Base-by-base conservation (phyloP, 2,888 invertebrate species). In the Adelphocoris suturalis region DNA sequence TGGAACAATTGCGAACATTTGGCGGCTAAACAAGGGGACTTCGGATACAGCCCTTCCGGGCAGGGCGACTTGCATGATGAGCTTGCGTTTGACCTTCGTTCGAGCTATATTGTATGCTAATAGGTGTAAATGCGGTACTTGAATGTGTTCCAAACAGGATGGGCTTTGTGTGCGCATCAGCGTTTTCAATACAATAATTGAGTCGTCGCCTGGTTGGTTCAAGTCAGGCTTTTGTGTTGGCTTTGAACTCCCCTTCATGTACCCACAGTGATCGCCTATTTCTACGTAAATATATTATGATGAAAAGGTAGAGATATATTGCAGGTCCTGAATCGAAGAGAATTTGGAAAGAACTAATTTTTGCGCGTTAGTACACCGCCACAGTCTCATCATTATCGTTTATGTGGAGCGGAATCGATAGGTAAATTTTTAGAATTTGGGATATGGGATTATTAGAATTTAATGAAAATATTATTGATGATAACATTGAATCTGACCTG, bases 131-230 rank as follows among this genome's bases (percentile, higher is more conserved):
- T 19, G 47, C 46, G 47, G 78, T 37, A 47, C 78, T 47, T 78
- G 78, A 78, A 78, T 78, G 78, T 37, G 78, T 78, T 78, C 78
- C 78, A 78, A 78, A 78, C 78, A 78, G 78, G 78, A 78, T 78
- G 78, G 78, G 47, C 78, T 78, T 78, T 78, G 78, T 78, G 78
- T 46, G 78, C 28, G 47, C 47, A 37, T 47, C 78, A 46, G 16
- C 78, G 78, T 78, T 78, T 68, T 78, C 46, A 78, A 78, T 78
- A n/a, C 37, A 46, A 46, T 78, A 37, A 46, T 78, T 78, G 78
- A 78, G 75, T 11, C 78, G 78, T 37, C 46, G 19, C 2, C 28
- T n/a, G 68, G 16, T 57, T 57, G 14, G 68, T 68, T 68, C 27
- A 68, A 3, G 68, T 23, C 13, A 3, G 23, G 68, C 68, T 68